Evolutionary conservation across 2,113 vertebrate genomes (phyloP).

Genomic region (Engraulis encrasicolus): DNA sequence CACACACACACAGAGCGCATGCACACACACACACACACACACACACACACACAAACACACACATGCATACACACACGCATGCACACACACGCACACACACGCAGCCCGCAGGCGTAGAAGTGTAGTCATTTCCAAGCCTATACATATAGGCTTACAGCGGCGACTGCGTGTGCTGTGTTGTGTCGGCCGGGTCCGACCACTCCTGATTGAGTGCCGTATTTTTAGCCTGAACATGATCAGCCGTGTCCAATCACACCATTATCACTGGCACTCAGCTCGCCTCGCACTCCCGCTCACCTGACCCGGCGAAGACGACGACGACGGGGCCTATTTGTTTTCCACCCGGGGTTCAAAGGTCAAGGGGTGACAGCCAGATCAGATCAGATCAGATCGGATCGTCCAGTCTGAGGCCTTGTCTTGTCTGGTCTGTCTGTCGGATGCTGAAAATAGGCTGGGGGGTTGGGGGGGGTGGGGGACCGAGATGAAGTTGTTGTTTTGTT

Average conservation of each 20-base stretch:
- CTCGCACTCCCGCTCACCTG: not conserved
- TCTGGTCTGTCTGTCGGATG: too few relatives aligned
- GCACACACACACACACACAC: not conserved
- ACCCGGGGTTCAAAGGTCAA: not conserved
- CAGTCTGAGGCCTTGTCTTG: too few relatives aligned
- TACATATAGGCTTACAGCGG: not conserved
- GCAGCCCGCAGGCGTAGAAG: not conserved
- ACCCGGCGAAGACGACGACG: too few relatives aligned
- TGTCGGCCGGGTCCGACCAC: not conserved
- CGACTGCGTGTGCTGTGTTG: too few relatives aligned
- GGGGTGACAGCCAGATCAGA: not conserved
- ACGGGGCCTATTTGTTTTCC: constrained; percentile 5
- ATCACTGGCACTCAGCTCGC: too few relatives aligned
- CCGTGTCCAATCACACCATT: constrained; percentile 1
- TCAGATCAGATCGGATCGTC: too few relatives aligned
- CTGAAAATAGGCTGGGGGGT: not conserved
- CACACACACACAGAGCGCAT: not conserved
- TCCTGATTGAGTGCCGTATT: not conserved
- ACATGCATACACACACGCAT: not conserved
- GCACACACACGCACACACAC: constrained; percentile 13
- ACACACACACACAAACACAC: constrained; percentile 1
- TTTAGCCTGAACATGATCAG: constrained; percentile 11
- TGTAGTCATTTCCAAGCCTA: not conserved
- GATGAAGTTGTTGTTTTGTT: not conserved
- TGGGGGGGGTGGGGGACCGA: not conserved